A percentile compares a stretch with the other conserved stretches of the same genome.
phyloP scores from a whole-genome alignment of 2,888 invertebrate genomes.

The Hermaeophaga mercurialis region DNA sequence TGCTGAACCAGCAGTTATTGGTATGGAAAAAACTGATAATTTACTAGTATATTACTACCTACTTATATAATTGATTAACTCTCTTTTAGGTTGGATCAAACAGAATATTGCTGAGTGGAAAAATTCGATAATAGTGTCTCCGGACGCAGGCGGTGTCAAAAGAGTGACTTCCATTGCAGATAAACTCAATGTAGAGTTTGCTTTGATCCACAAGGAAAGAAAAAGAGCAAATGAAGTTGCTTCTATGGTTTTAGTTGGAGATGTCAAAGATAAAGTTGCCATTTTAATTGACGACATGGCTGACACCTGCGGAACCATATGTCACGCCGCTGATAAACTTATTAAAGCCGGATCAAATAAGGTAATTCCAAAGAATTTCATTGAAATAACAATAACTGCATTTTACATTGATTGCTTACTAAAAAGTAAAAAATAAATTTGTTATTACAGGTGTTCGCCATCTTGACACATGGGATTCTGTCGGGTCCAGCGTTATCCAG shows the following conservation, averaged over 20 bases:
- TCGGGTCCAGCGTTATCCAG: slow-evolving; percentile 90
- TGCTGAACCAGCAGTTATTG: slow-evolving; percentile 91
- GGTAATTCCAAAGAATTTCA: too few relatives aligned
- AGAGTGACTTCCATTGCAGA: slow-evolving; percentile 69
- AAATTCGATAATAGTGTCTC: slow-evolving; percentile 60
- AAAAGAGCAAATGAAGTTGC: slow-evolving; percentile 95
- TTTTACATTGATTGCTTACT: too few relatives aligned
- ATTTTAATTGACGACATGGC: slow-evolving; percentile 97
- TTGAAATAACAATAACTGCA: too few relatives aligned
- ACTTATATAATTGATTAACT: too few relatives aligned
- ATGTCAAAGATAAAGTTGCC: slow-evolving; percentile 87
- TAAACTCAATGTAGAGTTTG: slow-evolving; percentile 87
- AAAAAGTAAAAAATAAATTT: not conserved
- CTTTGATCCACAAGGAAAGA: slow-evolving; percentile 92
- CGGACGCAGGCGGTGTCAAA: slow-evolving; percentile 92
- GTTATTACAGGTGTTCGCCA: slow-evolving; percentile 73
- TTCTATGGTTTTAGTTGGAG: slow-evolving; percentile 93
- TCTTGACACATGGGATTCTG: slow-evolving; percentile 92
- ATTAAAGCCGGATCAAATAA: slow-evolving; percentile 86
- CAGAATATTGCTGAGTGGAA: slow-evolving; percentile 75
- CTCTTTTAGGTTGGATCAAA: slow-evolving; percentile 66
- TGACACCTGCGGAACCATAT: slow-evolving; percentile 90
- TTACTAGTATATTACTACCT: slow-evolving; percentile 62
- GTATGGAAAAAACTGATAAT: too few relatives aligned
- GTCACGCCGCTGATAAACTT: slow-evolving; percentile 90